Evolutionary conservation across 1,140 invertebrate species (phyloP), one percentile per base, ranked within the genome.

Genomic region (Drosophila eugracilis): DNA sequence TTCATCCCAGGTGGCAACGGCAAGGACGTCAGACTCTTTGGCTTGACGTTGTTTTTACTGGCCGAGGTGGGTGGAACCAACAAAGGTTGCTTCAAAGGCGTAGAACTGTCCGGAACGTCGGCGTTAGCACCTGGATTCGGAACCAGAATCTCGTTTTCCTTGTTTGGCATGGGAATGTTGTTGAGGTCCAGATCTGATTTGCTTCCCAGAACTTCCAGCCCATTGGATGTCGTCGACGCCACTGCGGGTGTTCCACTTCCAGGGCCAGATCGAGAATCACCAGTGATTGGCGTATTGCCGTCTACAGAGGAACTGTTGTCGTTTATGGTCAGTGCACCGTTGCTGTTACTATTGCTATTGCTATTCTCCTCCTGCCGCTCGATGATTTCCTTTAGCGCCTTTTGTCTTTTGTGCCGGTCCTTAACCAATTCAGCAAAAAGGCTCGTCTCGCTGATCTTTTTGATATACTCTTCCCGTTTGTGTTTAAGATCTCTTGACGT

Each of bases 391-490:
- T 91, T 94, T 19, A 94, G 91, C 12, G 95, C 96, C 76, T 96
- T 93, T 70, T 96, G 95, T 3, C 96, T 92, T 92, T 96, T 96
- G 62, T 96, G 96, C 63, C 95, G 95, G 78, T 96, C 95, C 80
- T 97, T 97, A 0, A 97, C 96, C 14, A 98, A 92, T 91, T 97
- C 96, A 1, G 96, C 96, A 90, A 97, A 98, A 1, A 97, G 92
- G 90, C 96, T 97, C 2, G 96, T 97, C 72, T 97, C 96, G 50
- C 94, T 95, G 66, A 97, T 96, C 65, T 96, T 96, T 30, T 95
- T 94, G 36, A 94, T 93, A 10, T 94, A 93, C 80, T 94, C 94
- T 47, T 93, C 93, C 75, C 75, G 91, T 83, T 60, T 92, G 14
- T 93, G 89, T 48, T 92, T 93, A 6, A 92, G 85, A 55, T 91